These are phyloP conservation scores for Aplodontia rufa DNA, from an alignment of 2,113 vertebrate species.

Conservation along the genomic window DNA sequence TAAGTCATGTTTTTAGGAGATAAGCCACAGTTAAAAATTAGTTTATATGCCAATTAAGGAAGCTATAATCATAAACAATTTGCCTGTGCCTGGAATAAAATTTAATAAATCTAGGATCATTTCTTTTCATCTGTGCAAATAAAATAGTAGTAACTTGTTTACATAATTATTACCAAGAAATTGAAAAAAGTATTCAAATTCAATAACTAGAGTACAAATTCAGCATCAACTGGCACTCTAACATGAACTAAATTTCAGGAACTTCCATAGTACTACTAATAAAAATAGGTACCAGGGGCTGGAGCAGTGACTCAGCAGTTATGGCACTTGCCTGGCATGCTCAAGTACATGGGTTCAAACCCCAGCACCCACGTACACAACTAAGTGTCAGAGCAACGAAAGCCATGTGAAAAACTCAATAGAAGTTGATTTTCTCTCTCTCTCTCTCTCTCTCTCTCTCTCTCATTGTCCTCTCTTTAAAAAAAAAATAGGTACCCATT, in stretches of 20 bases:
- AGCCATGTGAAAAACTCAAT: too few relatives aligned
- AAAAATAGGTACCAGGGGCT: neutral
- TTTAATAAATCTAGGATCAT: conserved; percentile 66
- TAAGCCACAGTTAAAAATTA: conserved; percentile 68
- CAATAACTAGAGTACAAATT: neutral
- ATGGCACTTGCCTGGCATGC: too few relatives aligned
- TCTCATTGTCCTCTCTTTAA: too few relatives aligned
- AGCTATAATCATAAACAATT: conserved; percentile 40
- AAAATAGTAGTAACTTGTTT: conserved; percentile 33
- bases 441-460: too few relatives aligned
- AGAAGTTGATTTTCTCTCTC: too few relatives aligned
- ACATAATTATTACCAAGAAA: conserved; percentile 41
- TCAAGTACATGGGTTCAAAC: too few relatives aligned
- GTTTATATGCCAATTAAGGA: conserved; percentile 28
- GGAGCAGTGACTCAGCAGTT: too few relatives aligned
- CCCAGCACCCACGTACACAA: too few relatives aligned
- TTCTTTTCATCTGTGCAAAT: conserved; percentile 31
- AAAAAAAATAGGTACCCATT: neutral
- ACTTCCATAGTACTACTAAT: neutral
- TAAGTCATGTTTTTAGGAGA: conserved; percentile 53
- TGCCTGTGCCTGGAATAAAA: neutral
- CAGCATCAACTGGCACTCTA: neutral
- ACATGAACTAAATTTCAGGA: neutral
- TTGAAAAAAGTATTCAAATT: neutral
- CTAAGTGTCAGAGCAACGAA: too few relatives aligned